Evolutionary conservation across 2,888 invertebrate species (phyloP), one percentile per base, ranked within the genome.

Genomic region (Notocelia uddmanniana): DNA sequence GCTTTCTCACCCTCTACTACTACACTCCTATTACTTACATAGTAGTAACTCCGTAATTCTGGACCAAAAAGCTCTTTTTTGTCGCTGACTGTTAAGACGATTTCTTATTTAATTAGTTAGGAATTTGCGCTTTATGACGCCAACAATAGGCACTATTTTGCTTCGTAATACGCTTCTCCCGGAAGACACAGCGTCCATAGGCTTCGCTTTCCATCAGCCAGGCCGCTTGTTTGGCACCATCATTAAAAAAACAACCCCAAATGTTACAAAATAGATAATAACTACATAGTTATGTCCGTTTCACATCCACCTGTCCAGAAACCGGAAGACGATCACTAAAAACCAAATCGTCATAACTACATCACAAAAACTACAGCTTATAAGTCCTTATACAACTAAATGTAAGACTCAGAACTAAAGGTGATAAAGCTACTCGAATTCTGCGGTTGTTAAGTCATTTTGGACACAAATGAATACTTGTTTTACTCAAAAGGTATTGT

Each of bases 231-330:
- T 8, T 21, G 2, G 15, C 23, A 23, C 9, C 23, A 15, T 15
- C 54, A 3, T 13, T 54, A 23, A 11, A 54, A 31, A 8, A 15
- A 34, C 18, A 52, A 63, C 63, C 34, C 63, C 63, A 63, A 63
- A 63, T 63, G 50, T 34, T 21, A 63, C 34, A 60, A 60, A 48
- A 48, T 26, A 48, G 23, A 60, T 48, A 48, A 60, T 62, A 31
- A 58, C 58, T 15, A 45, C 10, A 19, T 50, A 19, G 19, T 50
- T 50, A 54, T 11, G 41, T 45, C 59, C 48, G 60, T 26, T 60
- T 59, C 1, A 37, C 15, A 18, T 9, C n/a, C 60, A 62, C 60
- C 60, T 62, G 48, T 62, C 60, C 60, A 10, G 19, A 21, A 23
- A 45, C 63, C 52, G 63, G 63, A 63, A 63, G 48, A 13, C 0